Evolutionary conservation across 2,113 vertebrate genomes (phyloP).

Genomic region (Oostethus manadensis): DNA sequence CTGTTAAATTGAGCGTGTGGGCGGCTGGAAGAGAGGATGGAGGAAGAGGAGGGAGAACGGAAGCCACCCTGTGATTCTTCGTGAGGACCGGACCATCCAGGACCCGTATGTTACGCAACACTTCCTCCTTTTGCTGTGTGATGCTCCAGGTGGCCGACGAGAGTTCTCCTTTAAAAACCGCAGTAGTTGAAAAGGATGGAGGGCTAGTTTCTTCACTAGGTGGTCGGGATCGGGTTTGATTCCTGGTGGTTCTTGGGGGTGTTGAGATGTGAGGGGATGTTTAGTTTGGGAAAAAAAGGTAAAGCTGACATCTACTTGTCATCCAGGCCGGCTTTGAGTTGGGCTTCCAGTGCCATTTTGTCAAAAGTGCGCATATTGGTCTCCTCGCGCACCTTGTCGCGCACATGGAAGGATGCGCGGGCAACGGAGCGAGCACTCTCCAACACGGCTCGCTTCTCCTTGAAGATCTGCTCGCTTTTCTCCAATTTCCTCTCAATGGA

Average conservation of each 20-base stretch:
- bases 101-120: neutral
- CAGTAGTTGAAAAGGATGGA: neutral
- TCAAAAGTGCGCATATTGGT: conserved; percentile 93
- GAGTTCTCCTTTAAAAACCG: neutral
- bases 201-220: neutral
- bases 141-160: too few species aligned
- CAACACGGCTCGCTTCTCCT: conserved; percentile 84
- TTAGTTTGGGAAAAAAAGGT: neutral
- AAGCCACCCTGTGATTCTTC: neutral
- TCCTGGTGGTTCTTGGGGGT: too few species aligned
- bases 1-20: neutral
- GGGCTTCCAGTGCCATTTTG: conserved; percentile 94
- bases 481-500: conserved; percentile 94
- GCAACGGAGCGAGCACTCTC: conserved; percentile 93
- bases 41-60: too few species aligned
- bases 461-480: conserved; percentile 92
- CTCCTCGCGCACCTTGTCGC: conserved; percentile 91
- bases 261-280: neutral
- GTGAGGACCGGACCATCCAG: neutral
- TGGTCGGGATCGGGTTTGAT: too few species aligned
- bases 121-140: neutral
- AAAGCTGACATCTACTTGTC: conserved; percentile 76
- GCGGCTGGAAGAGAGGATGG: neutral
- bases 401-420: conserved; percentile 89
- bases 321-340: conserved; percentile 84